Evolutionary conservation across 1,140 invertebrate species (phyloP), one percentile per base, ranked within the genome.

Genomic region (Plectus sambesii): DNA sequence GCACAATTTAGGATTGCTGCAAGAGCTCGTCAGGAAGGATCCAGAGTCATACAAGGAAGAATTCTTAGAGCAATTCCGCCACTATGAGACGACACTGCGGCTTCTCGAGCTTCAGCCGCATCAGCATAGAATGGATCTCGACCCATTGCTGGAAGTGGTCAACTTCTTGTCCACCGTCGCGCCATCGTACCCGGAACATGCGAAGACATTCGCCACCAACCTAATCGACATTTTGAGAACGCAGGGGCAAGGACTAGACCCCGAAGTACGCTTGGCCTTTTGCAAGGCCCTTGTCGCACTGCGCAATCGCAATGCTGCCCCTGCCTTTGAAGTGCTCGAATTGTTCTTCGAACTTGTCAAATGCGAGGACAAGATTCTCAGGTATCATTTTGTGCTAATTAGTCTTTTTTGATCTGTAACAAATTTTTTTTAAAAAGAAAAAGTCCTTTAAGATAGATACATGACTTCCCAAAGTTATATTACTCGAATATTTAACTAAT

Each of bases 311-410:
- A 54, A 55, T 19, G 19, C 49, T 5, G 19, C 62, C 19, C 53
- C 64, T n/a, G 15, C 47, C n/a, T 26, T 63, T 5, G 19, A 38
- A 4, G 37, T 59, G 4, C 41, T 69, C 19, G 50, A 56, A 24
- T 48, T 68, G 22, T 67, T 67, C 38, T 68, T 67, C 43, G 61
- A 69, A 25, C 35, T 67, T 5, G 42, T 65, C 33, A 60, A 59
- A 42, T 55, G 45, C n/a, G 63, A 59, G 38, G 64, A 67, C 48
- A 67, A 67, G 36, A 37, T 47, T 6, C 39, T 67, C 4, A 51
- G 61, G 61, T 62, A 53, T 9, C 26, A 35, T 55, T 17, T 25
- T n/a, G 47, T 44, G 44, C 5, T 46, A 41, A n/a, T n/a, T n/a
- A n/a, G n/a, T n/a, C n/a, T n/a, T n/a, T n/a, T n/a, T n/a, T n/a